Base-by-base conservation (phyloP, 1,140 invertebrate species). In the Scaptomyza pallida region DNA sequence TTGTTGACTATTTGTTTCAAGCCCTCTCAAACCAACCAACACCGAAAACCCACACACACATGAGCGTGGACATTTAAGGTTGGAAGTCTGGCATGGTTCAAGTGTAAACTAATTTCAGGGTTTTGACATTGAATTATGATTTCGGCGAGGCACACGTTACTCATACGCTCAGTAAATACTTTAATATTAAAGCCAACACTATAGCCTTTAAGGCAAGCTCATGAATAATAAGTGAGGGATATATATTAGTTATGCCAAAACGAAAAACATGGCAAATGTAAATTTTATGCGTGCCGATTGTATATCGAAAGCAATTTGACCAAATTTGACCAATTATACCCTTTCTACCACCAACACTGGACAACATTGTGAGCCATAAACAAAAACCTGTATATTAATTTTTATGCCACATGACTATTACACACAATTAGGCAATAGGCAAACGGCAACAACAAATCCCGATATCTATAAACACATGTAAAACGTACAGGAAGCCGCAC, bases 401-500 rank as follows among this genome's bases (percentile, higher is more conserved):
- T 72, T 56, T 69, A 23, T 45, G 54, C 30, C 50, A 45, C 21
- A 51, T 8, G 33, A 48, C 45, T 45, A 65, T 70, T 62, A 73
- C 65, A 60, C 69, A 75, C 69, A 75, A 75, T 75, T 75, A 75
- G 72, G 72, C 72, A 60, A 44, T 13, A 48, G 33, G 19, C 17
- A 12, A 17, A 41, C 9, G 43, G 17, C 26, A 44, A 45, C 41
- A 48, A 8, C 35, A 37, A 17, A 65, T 48, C 60, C 44, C 72
- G 61, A 63, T 62, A 75, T 61, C 70, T 75, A 63, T 69, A 56
- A 86, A 85, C 81, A 85, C 81, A 85, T 85, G 81, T 85, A 77
- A 79, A 86, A 62, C 65, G 63, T 56, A 71, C 77, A 78, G 81
- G 81, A 85, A 85, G 74, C 77, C 57, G 65, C 81, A 77, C 81